These are phyloP conservation scores for Orchestia grillus DNA, from an alignment of 1,140 invertebrate genomes.

Conservation along the genomic window DNA sequence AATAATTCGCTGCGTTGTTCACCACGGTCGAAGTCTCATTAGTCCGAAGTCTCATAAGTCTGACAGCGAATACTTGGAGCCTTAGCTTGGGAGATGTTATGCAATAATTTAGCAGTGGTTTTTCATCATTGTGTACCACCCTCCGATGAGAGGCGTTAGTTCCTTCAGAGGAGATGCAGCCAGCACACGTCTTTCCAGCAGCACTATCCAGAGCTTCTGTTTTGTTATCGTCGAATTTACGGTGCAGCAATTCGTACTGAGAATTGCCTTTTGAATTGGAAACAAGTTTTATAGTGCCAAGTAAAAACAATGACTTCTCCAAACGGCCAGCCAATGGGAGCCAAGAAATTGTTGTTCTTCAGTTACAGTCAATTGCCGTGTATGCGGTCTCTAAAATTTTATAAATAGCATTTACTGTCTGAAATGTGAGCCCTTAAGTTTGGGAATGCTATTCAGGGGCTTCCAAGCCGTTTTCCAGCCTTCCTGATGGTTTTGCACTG, in stretches of 20 bases:
- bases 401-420: neutral
- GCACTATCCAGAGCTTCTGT: neutral
- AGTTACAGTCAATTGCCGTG: neutral
- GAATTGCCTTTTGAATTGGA: constrained; percentile 1
- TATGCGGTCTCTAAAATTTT: neutral
- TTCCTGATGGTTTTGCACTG: neutral
- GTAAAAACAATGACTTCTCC: neutral
- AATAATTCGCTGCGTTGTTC: no score
- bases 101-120: no score
- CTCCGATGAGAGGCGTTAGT: neutral
- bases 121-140: no score
- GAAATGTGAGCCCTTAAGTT: neutral
- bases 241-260: neutral
- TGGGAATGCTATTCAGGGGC: neutral
- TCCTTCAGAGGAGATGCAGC: neutral
- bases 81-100: no score
- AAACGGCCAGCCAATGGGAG: neutral
- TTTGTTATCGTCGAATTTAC: neutral
- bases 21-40: no score
- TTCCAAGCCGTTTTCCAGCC: neutral
- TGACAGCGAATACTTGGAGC: no score
- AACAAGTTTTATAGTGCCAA: neutral
- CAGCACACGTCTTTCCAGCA: neutral
- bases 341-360: neutral
- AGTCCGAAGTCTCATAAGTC: no score